Conservation (phyloP, 2,797 vertebrate genomes). For the Anomalospiza imberbis region DNA sequence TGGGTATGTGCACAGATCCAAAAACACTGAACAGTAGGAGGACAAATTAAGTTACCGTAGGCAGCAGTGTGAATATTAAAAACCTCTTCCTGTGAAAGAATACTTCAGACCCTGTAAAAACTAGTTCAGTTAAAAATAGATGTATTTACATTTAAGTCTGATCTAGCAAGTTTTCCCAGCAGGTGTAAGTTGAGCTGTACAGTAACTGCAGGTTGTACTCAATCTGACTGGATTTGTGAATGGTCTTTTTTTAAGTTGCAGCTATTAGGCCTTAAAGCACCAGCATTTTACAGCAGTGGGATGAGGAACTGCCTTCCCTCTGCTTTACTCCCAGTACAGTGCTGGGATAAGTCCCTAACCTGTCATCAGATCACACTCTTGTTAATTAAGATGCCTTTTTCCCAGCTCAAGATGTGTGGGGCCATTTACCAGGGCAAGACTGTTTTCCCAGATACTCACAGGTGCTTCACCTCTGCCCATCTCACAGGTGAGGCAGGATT, state of each 20-base stretch:
- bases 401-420: neutral
- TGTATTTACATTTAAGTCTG: constrained; percentile 70
- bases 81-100: constrained; percentile 69
- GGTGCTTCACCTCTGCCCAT: neutral
- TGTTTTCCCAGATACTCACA: neutral
- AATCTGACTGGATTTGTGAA: constrained; percentile 8
- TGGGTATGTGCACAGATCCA: constrained; percentile 30
- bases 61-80: constrained; percentile 65
- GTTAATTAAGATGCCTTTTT: neutral
- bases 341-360: constrained; percentile 29
- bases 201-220: constrained; percentile 60
- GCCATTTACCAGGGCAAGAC: neutral
- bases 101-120: constrained; percentile 72
- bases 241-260: constrained; percentile 30
- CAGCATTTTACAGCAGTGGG: constrained; percentile 28
- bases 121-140: constrained; percentile 71
- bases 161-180: constrained; percentile 63
- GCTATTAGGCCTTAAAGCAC: constrained; percentile 59
- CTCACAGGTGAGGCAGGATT: neutral
- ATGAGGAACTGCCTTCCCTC: neutral
- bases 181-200: constrained; percentile 60
- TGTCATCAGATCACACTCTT: neutral
- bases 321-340: neutral
- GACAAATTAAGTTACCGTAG: constrained; percentile 48
- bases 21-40: constrained; percentile 55